Percentiles rank a stretch among this genome's conserved stretches.
phyloP scores from a whole-genome alignment of 2,113 vertebrate species.

The Calcarius ornatus region DNA sequence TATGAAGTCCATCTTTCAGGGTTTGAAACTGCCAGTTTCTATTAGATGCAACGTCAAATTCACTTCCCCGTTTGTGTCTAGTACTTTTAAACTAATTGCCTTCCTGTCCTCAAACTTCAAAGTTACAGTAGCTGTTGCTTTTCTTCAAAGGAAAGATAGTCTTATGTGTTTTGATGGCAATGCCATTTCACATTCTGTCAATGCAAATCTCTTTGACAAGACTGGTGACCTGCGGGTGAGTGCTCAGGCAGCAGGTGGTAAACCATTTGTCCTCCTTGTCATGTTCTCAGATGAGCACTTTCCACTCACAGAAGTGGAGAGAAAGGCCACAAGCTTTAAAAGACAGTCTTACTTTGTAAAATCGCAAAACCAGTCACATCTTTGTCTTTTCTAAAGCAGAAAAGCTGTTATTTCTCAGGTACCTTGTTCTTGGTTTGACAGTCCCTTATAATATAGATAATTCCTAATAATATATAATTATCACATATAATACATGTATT shows the following conservation, averaged over 20 bases:
- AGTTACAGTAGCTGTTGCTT: not conserved
- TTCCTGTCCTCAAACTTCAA: conserved; percentile 12
- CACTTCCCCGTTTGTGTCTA: not conserved
- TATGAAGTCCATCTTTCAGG: not conserved
- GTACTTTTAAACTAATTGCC: conserved; percentile 5
- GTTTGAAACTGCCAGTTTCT: not conserved
- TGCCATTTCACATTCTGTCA: not conserved
- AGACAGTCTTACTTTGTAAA: not conserved
- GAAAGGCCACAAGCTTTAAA: not conserved
- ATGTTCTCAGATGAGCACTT: not conserved
- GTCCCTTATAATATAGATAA: not conserved
- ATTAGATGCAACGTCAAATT: not conserved
- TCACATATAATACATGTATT: not conserved
- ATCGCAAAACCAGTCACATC: not conserved
- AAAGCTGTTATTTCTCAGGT: not conserved
- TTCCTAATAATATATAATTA: not conserved
- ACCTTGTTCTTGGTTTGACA: not conserved
- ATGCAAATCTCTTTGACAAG: conserved; percentile 35
- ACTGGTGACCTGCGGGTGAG: not conserved
- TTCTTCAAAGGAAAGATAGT: conserved; percentile 3
- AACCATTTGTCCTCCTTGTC: not conserved
- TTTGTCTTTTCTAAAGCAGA: not conserved
- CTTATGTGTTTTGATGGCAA: conserved; percentile 30
- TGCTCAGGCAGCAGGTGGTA: conserved; percentile 29
- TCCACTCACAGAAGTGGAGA: not conserved